A percentile compares a stretch with the other conserved stretches of the same genome.
Conservation (phyloP, 2,888 invertebrate species). For the Drosophila greeni region DNA sequence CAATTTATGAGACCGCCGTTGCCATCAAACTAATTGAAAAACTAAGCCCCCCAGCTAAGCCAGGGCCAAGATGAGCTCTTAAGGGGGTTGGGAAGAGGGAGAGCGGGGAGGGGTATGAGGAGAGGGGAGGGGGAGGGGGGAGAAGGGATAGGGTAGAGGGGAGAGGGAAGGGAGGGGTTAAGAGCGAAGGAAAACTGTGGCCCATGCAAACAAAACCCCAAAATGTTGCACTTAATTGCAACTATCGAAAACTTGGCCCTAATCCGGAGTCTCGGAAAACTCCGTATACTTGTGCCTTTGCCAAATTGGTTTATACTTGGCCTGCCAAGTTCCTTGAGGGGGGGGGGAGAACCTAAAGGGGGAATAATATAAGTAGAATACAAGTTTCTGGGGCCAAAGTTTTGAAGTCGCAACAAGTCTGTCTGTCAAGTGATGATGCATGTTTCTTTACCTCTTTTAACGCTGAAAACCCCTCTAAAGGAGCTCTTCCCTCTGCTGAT, state of each 20-base stretch:
- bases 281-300: conserved; percentile 1
- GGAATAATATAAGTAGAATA: background rate
- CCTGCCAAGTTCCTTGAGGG: conserved; percentile 39
- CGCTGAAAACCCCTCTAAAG: background rate
- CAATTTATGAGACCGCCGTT: conserved; percentile 37
- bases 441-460: conserved; percentile 1
- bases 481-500: conserved; percentile 29
- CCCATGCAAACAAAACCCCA: conserved; percentile 48
- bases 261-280: conserved; percentile 20
- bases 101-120: no score
- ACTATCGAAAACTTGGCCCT: conserved; percentile 44
- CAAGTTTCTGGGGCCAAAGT: background rate
- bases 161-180: no score
- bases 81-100: no score
- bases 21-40: conserved; percentile 66
- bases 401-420: conserved; percentile 27
- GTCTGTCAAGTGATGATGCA: conserved; percentile 45
- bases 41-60: conserved; percentile 46
- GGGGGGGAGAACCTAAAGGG: background rate
- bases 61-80: background rate
- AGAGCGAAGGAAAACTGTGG: conserved; percentile 3
- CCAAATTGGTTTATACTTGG: conserved; percentile 61
- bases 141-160: no score
- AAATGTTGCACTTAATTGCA: conserved; percentile 66
- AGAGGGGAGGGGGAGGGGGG: no score